These are phyloP conservation scores for Cyprinus carpio DNA, from an alignment of 2,113 vertebrate species.

Conservation along the genomic window DNA sequence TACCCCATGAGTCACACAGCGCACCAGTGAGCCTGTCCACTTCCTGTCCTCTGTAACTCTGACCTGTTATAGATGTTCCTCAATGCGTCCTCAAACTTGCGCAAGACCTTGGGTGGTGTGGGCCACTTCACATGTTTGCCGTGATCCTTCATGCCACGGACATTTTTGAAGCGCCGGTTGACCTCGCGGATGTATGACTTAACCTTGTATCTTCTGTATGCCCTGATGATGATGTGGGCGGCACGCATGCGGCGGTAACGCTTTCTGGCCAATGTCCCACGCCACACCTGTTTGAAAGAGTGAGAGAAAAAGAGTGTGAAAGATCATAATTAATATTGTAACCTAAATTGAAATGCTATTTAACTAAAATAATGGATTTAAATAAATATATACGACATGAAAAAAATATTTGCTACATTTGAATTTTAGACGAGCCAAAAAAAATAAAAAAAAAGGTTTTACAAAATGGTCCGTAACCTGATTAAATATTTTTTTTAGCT, in stretches of 20 bases:
- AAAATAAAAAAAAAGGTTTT: too few relatives aligned
- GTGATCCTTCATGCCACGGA: conserved; percentile 81
- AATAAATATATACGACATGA: background rate
- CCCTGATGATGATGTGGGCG: conserved; percentile 79
- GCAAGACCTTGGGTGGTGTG: conserved; percentile 86
- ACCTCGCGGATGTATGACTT: conserved; percentile 88
- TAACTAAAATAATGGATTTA: background rate
- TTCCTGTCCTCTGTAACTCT: background rate
- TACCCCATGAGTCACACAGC: background rate
- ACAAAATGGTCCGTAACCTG: background rate
- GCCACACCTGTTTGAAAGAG: conserved; percentile 82
- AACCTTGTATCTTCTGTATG: conserved; percentile 91
- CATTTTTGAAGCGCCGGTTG: conserved; percentile 80
- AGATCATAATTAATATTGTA: background rate
- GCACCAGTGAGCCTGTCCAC: background rate
- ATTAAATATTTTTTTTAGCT: background rate
- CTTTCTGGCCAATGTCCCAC: conserved; percentile 88
- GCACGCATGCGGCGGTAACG: conserved; percentile 87
- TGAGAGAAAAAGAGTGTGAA: background rate
- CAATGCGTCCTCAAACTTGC: conserved; percentile 84
- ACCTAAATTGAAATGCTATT: background rate
- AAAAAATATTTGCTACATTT: background rate
- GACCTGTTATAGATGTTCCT: conserved; percentile 88
- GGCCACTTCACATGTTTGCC: conserved; percentile 90
- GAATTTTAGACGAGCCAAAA: background rate